Evolutionary conservation across 1,140 invertebrate species (phyloP), one percentile per base, ranked within the genome.

Genomic region (Aphelenchoides besseyi): DNA sequence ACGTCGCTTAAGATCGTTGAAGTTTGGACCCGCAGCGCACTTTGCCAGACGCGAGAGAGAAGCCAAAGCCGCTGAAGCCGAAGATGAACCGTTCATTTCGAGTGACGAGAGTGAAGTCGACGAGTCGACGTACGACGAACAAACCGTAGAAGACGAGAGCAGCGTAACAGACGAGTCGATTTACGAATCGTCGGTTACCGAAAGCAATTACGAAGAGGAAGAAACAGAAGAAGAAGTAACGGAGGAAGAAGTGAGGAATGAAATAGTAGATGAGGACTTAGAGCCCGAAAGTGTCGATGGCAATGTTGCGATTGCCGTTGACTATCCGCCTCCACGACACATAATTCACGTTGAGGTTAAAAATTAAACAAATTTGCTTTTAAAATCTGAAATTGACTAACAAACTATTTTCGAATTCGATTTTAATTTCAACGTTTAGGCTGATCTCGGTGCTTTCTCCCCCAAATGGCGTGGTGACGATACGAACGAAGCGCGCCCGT

Each of bases 231-330:
- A 3, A 53, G 35, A 1, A 52, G 70, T 16, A 16, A 23, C 5
- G 70, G 36, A 53, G 26, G 73, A 74, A 5, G 73, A 74, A 9
- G 63, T 23, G 62, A 69, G 12, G 30, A 73, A 8, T 48, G n/a
- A 35, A 74, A 3, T 69, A 74, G 41, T 23, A 69, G 35, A 54
- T 23, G 28, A 52, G 12, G 59, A 18, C 41, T 12, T 16, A 23
- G 41, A 48, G 32, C 23, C 69, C 3, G 66, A 71, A 28, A 18
- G 29, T 18, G 16, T 72, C 29, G 16, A 16, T 18, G 1, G 68
- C 1, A 54, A 72, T 12, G 30, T 1, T 23, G 23, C 18, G 28
- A 63, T 18, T 2, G 5, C 48, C 2, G 26, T 23, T 12, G 69
- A 48, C 41, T 48, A 48, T 23, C 41, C 41, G 41, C 41, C 41